Base-by-base conservation (phyloP, 2,888 invertebrate species). In the Strigamia transsilvanica region DNA sequence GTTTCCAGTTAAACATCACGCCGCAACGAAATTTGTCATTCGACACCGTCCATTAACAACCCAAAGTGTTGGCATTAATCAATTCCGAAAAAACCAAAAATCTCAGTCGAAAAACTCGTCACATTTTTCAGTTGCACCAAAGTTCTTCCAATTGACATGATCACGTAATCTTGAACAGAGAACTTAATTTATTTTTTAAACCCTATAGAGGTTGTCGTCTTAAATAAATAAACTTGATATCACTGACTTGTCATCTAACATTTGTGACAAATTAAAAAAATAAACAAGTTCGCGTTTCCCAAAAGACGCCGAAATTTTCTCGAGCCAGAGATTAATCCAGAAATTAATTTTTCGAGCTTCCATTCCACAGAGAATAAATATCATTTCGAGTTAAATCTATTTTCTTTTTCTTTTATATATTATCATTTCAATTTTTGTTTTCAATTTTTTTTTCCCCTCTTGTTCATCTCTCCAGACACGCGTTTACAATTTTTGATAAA, bases 341-440 rank as follows among this genome's bases (percentile, higher is more conserved):
- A 46, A 46, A 46, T 46, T 46, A 46, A 46, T n/a, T 4, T 46
- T n/a, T 46, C n/a, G 3, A n/a, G 15, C 0, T 3, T 46, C 15
- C 46, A n/a, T 46, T 46, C 46, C 46, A n/a, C 46, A 12, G 46
- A 46, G 46, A n/a, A 46, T 46, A 46, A n/a, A 46, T 46, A 46
- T 46, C 46, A 46, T 46, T n/a, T 15, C 15, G 5, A 46, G 5
- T 13, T 46, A 46, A 46, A n/a, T 12, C 12, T n/a, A 46, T 12
- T 46, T 46, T 27, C 3, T 9, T 46, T 46, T 46, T 46, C 6
- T 38, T 46, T 46, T 6, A 2, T 13, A 46, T 12, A 46, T 46
- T 46, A 46, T 46, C 46, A n/a, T 46, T 42, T 46, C 46, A 46
- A 46, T 46, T 46, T 46, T n/a, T 9, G 12, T 12, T 46, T 46